Percentiles rank a stretch among this genome's conserved stretches.
These are phyloP conservation scores for Masnerella sp. DNA, from an alignment of 2,888 invertebrate genomes.

Conservation along the genomic window DNA sequence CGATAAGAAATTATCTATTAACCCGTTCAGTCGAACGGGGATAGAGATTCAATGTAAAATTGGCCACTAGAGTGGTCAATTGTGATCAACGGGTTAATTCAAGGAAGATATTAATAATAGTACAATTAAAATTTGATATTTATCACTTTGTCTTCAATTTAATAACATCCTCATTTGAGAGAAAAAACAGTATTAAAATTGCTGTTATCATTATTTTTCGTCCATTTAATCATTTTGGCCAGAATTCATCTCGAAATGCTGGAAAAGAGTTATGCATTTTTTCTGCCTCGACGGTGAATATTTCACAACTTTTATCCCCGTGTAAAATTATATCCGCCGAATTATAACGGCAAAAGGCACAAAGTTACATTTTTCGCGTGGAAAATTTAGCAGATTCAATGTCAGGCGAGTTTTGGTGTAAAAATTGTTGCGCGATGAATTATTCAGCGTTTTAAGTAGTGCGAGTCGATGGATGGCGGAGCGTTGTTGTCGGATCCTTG, in stretches of 20 bases:
- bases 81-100: too few relatives aligned
- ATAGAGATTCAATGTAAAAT: too few relatives aligned
- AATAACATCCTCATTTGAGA: too few relatives aligned
- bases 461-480: constrained; percentile 16
- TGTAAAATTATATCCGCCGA: constrained; percentile 33
- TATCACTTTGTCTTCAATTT: too few relatives aligned
- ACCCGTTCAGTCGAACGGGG: too few relatives aligned
- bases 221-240: too few relatives aligned
- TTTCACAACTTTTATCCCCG: constrained; percentile 30
- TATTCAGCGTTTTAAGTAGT: constrained; percentile 46
- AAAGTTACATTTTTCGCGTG: constrained; percentile 15
- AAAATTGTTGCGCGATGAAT: constrained; percentile 40
- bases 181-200: too few relatives aligned
- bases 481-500: background rate
- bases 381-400: constrained; percentile 35
- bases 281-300: constrained; percentile 20
- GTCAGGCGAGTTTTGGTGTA: constrained; percentile 25
- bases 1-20: too few relatives aligned
- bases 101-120: too few relatives aligned
- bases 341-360: constrained; percentile 24
- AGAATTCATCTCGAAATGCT: background rate
- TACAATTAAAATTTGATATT: too few relatives aligned
- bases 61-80: too few relatives aligned
- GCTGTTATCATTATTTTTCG: too few relatives aligned
- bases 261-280: constrained; percentile 25